phyloP scores from a whole-genome alignment of 2,797 vertebrate species.

The Aeoliscus strigatus region DNA sequence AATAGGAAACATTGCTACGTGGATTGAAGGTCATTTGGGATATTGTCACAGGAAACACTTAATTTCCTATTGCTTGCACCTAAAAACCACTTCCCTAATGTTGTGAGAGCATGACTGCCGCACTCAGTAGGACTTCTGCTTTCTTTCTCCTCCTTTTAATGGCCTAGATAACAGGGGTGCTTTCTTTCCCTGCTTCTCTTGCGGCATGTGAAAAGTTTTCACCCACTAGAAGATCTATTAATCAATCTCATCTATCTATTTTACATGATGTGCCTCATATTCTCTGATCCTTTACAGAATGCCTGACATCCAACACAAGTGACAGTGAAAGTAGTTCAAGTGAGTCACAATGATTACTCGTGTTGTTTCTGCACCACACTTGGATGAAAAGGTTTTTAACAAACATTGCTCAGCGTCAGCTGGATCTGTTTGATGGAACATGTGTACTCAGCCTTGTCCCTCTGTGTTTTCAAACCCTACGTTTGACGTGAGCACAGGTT shows the following conservation, averaged over 20 bases:
- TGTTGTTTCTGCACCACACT: conserved; percentile 25
- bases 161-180: conserved; percentile 20
- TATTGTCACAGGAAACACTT: conserved; percentile 69
- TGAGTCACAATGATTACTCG: conserved; percentile 77
- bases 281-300: conserved; percentile 78
- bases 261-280: conserved; percentile 20
- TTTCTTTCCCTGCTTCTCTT: conserved; percentile 6
- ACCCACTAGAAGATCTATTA: conserved; percentile 17
- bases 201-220: conserved; percentile 27
- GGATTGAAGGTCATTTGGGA: conserved; percentile 56
- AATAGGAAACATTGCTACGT: conserved; percentile 53
- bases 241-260: conserved; percentile 2
- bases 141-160: conserved; percentile 27
- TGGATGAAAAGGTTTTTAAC: too few relatives aligned
- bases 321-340: conserved; percentile 99
- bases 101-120: conserved; percentile 46
- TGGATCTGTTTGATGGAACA: too few relatives aligned
- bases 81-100: conserved; percentile 64
- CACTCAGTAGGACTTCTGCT: conserved; percentile 52
- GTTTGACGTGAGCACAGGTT: too few relatives aligned
- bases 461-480: too few relatives aligned
- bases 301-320: conserved; percentile 98
- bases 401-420: too few relatives aligned
- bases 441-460: too few relatives aligned
- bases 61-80: conserved; percentile 71